These are phyloP conservation scores for Morus bassanus DNA, from an alignment of 2,797 vertebrate genomes.

Conservation along the genomic window DNA sequence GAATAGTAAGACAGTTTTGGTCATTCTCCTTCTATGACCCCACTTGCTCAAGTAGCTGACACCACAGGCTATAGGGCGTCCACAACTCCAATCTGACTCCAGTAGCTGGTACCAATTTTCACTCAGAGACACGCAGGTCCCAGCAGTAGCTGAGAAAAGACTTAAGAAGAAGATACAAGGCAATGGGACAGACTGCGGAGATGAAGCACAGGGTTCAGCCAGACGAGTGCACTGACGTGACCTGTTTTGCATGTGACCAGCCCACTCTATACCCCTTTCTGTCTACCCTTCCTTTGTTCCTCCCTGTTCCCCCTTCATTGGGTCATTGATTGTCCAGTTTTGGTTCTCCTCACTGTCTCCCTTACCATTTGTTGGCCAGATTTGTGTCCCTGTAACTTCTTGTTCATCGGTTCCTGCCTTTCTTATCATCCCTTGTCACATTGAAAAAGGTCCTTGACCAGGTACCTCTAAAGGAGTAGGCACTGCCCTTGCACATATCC, in stretches of 20 bases:
- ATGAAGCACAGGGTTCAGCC: neutral
- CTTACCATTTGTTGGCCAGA: neutral
- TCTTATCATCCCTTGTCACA: neutral
- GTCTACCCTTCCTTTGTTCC: neutral
- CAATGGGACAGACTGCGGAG: neutral
- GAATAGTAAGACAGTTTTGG: neutral
- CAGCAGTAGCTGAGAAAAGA: neutral
- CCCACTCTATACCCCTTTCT: neutral
- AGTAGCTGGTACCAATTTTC: neutral
- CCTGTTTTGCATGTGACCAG: neutral
- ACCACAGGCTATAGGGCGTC: neutral
- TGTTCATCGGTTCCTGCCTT: neutral
- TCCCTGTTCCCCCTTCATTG: neutral
- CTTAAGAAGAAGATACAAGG: neutral
- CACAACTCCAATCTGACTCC: neutral
- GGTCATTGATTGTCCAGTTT: neutral
- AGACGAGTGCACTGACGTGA: neutral
- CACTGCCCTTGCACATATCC: neutral
- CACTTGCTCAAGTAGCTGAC: neutral
- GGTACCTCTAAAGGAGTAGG: neutral
- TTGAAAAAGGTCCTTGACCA: neutral
- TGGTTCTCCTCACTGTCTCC: neutral
- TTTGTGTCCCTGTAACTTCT: neutral
- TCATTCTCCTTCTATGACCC: neutral
- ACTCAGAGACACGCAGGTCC: neutral